These are phyloP conservation scores for Eupithecia inturbata DNA, from an alignment of 2,888 invertebrate genomes.

Conservation along the genomic window DNA sequence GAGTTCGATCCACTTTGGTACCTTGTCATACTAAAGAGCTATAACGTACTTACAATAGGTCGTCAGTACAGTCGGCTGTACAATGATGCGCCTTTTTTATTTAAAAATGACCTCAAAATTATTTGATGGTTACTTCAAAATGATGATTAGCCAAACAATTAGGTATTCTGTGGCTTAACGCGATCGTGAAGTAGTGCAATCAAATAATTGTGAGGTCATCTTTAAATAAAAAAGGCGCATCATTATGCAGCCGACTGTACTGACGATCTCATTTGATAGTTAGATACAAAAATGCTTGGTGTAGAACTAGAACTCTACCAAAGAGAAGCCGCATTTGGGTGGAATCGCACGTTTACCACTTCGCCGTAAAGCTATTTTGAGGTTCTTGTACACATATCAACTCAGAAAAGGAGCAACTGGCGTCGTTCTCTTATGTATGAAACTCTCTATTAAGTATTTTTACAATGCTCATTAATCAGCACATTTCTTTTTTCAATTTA, in stretches of 20 bases:
- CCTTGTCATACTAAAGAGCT: background rate
- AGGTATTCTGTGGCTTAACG: too few relatives aligned
- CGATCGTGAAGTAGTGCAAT: background rate
- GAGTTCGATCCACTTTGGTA: background rate
- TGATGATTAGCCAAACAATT: background rate
- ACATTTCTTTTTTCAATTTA: background rate
- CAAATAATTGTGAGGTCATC: background rate
- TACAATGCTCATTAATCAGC: background rate
- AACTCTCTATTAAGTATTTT: too few relatives aligned
- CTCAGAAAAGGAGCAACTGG: background rate
- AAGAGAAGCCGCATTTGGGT: background rate
- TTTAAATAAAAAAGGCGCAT: background rate
- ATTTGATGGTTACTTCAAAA: background rate
- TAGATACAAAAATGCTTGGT: background rate
- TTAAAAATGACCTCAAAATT: background rate
- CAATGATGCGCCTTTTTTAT: background rate
- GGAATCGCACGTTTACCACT: background rate
- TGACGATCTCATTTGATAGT: background rate
- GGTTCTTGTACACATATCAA: background rate
- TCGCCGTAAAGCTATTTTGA: background rate
- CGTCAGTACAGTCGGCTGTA: background rate
- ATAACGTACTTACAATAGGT: too few relatives aligned
- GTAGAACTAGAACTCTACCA: background rate
- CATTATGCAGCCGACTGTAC: background rate
- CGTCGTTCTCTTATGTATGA: too few relatives aligned